Evolutionary conservation across 2,888 invertebrate species (phyloP), one percentile per base, ranked within the genome.

Genomic region (Hemicrepidius hirtus): DNA sequence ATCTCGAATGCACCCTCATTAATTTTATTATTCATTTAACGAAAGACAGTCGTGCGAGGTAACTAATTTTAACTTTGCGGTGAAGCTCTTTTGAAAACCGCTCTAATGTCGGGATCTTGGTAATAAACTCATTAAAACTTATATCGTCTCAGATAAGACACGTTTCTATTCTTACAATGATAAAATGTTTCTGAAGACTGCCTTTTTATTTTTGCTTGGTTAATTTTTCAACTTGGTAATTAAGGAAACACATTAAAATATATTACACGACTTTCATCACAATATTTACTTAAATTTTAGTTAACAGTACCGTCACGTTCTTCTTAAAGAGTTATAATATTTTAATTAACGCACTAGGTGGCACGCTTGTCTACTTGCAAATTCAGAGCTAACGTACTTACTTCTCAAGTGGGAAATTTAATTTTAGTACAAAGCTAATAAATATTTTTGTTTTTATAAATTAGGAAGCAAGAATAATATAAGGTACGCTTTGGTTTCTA

Each of bases 71-170:
- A 46, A 50, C 32, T 64, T 64, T n/a, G 16, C n/a, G 13, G 16
- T 21, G 44, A 63, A 20, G 37, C 12, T 21, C 21, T 64, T 64
- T 21, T 53, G 40, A 53, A 65, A 28, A 46, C 3, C 4, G 21
- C 20, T 7, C 18, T 46, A 46, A 32, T 46, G 46, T 63, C 7
- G 24, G 40, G 21, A 63, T 63, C 65, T 28, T 35, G 65, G 32
- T 65, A 65, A 65, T 65, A 65, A 65, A 65, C 65, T 65, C 50
- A 65, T 65, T 65, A 65, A 65, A 65, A 65, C 49, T 65, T 65
- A 37, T 65, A 53, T 16, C 6, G 28, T 53, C 53, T 53, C 24
- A 53, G 37, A 65, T 53, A 53, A 50, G 53, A 28, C 65, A 65
- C 53, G 53, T 35, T 28, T 55, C 53, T 50, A 21, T 65, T 59